Evolutionary conservation across 2,888 invertebrate species (phyloP), one percentile per base, ranked within the genome.

Genomic region (Drosophila meridiana): DNA sequence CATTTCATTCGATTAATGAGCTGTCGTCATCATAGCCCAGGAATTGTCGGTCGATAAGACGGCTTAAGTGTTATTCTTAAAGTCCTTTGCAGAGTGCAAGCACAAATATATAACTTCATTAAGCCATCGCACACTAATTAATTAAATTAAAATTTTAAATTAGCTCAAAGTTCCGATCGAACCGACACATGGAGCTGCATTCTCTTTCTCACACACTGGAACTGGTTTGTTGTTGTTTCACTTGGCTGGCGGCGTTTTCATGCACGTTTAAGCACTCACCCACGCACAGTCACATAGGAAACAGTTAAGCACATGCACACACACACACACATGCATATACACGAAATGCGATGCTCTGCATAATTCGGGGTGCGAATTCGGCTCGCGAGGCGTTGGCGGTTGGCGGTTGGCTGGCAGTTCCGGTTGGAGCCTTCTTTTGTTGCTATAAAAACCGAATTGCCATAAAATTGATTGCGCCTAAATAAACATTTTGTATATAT

Each of bases 381-480:
- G 76, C 69, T 69, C 56, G 45, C 53, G 58, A 59, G 64, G 9
- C 55, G 38, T 43, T 26, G 26, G 20, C 20, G 20, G 20, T 20
- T 20, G 20, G 20, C 20, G 20, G 20, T 20, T 20, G 20, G 20
- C 20, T n/a, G 43, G 40, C 59, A 59, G 53, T 59, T 60, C 42
- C 64, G 47, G 30, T 63, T 60, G 64, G 11, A 32, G 47, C 26
- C 53, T 69, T 47, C 66, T 43, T 48, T 65, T 69, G 79, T 76
- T 57, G 76, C 76, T 71, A 78, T 82, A 78, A 77, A 83, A 86
- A 73, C 45, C 69, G 81, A 72, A 77, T 78, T 79, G 89, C 83
- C 81, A 79, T 89, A 82, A 90, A 90, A 89, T 89, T 89, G 88
- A 90, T 90, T 90, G 86, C 71, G 79, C 79, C 80, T 78, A 86